phyloP scores from a whole-genome alignment of 2,888 invertebrate genomes.

The Molanna angustata region DNA sequence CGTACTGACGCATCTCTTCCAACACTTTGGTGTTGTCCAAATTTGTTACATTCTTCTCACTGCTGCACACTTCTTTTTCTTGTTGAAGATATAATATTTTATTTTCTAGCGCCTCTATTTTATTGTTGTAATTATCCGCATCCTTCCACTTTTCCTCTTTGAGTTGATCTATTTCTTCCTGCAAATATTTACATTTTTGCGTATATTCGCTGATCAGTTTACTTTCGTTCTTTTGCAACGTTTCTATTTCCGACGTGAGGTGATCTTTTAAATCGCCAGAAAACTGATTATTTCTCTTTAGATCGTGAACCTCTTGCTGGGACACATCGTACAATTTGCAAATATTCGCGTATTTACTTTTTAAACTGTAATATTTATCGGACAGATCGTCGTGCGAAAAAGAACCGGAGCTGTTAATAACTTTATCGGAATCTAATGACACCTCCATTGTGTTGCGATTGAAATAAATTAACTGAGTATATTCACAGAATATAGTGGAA shows the following conservation, averaged over 20 bases:
- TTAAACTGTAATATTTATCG: slow-evolving; percentile 42
- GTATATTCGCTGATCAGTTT: slow-evolving; percentile 30
- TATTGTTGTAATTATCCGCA: slow-evolving; percentile 41
- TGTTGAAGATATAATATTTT: slow-evolving; percentile 45
- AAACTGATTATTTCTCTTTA: slow-evolving; percentile 46
- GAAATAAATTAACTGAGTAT: too few relatives aligned
- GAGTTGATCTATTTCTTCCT: slow-evolving; percentile 46
- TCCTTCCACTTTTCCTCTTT: slow-evolving; percentile 43
- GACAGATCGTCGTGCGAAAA: slow-evolving; percentile 43
- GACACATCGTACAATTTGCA: slow-evolving; percentile 43
- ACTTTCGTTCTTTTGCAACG: slow-evolving; percentile 43
- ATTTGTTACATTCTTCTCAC: slow-evolving; percentile 36
- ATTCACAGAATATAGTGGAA: too few relatives aligned
- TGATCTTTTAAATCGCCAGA: slow-evolving; percentile 50
- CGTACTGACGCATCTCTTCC: slow-evolving; percentile 24
- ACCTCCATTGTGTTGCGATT: too few relatives aligned
- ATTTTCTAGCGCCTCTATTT: slow-evolving; percentile 42
- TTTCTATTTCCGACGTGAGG: slow-evolving; percentile 47
- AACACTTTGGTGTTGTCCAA: slow-evolving; percentile 31
- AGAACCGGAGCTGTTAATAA: slow-evolving; percentile 42
- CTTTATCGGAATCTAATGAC: slow-evolving; percentile 49
- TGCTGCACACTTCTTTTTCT: slow-evolving; percentile 33
- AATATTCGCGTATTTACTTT: slow-evolving; percentile 47
- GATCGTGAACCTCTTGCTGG: slow-evolving; percentile 50
- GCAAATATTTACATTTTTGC: slow-evolving; percentile 31